Conservation (phyloP, 1,140 invertebrate species). For the Pomacea maculata region DNA sequence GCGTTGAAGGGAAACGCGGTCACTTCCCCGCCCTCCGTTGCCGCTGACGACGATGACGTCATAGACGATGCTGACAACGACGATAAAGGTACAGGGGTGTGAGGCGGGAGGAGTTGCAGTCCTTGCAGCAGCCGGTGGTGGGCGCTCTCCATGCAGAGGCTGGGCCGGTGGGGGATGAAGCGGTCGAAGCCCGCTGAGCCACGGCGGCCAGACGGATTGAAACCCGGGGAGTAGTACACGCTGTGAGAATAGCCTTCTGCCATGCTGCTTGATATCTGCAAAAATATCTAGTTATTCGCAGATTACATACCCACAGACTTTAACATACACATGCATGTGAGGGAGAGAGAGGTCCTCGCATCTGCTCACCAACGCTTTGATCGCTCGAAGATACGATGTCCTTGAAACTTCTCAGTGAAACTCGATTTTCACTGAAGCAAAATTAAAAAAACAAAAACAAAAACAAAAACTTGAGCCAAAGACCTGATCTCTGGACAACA, state of each 20-base stretch:
- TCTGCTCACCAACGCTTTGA: too few species aligned
- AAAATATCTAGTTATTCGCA: too few species aligned
- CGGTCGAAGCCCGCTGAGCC: not conserved
- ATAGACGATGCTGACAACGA: too few species aligned
- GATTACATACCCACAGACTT: too few species aligned
- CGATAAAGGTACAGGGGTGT: not conserved
- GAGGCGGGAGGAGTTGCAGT: not conserved
- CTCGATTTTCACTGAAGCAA: not conserved
- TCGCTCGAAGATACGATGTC: not conserved
- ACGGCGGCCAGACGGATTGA: too few species aligned
- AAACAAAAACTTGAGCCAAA: too few species aligned
- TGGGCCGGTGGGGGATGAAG: conserved; percentile 7
- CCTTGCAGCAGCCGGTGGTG: conserved; percentile 16
- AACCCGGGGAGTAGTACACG: too few species aligned
- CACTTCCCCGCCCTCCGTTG: too few species aligned
- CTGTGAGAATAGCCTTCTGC: too few species aligned
- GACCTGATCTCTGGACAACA: too few species aligned
- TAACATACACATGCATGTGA: not conserved
- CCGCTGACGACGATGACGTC: too few species aligned
- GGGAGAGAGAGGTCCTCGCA: not conserved
- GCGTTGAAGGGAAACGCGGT: not conserved
- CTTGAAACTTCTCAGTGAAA: not conserved
- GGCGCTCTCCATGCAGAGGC: conserved; percentile 2
- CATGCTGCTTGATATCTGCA: too few species aligned
- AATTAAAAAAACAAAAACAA: not conserved